These are phyloP conservation scores for Nannobrachium achirus DNA, from an alignment of 2,113 vertebrate genomes.

Conservation along the genomic window DNA sequence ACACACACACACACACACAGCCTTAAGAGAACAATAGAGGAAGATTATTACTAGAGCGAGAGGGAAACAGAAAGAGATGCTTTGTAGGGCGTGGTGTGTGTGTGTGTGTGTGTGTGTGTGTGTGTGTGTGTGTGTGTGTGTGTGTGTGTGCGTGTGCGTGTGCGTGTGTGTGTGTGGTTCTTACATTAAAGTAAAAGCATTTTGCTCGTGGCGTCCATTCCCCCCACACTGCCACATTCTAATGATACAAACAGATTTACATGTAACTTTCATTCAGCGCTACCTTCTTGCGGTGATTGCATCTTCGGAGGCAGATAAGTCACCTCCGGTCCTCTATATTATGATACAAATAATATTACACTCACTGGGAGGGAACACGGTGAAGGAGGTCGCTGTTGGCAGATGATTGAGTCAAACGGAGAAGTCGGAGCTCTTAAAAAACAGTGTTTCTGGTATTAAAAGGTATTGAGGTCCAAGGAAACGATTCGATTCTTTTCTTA, in stretches of 20 bases:
- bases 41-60: too few species aligned
- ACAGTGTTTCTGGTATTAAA: too few species aligned
- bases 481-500: too few species aligned
- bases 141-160: neutral
- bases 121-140: neutral
- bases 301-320: slow-evolving; percentile 7
- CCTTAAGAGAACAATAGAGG: neutral
- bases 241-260: slow-evolving; percentile 42
- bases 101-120: slow-evolving; percentile 5
- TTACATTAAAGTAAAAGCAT: slow-evolving; percentile 12
- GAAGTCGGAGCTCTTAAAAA: too few species aligned
- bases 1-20: slow-evolving; percentile 8
- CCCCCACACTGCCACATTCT: neutral
- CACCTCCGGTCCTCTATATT: too few species aligned
- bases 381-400: too few species aligned
- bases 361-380: too few species aligned
- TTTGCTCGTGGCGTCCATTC: neutral
- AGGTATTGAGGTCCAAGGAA: too few species aligned
- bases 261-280: slow-evolving; percentile 5
- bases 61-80: too few species aligned
- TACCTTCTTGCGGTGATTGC: slow-evolving; percentile 12
- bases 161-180: slow-evolving; percentile 14
- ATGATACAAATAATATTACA: too few species aligned
- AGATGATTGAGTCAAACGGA: too few species aligned
- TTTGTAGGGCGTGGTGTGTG: neutral